A percentile compares a stretch with the other conserved stretches of the same genome.
Evolutionary conservation across 2,888 invertebrate genomes (phyloP).

Genomic region (Ariolimax columbianus): DNA sequence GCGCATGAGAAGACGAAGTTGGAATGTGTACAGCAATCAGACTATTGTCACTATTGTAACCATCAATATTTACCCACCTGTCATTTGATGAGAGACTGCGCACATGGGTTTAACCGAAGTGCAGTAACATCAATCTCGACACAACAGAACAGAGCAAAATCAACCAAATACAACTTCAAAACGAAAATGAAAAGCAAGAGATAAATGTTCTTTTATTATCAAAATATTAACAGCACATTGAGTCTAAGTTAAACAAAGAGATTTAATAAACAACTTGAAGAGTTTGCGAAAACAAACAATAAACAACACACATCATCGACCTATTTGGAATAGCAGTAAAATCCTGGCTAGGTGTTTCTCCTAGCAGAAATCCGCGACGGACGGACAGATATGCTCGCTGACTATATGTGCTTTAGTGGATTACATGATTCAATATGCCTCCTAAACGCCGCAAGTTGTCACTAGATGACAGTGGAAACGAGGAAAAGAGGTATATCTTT

Average conservation of each 20-base stretch:
- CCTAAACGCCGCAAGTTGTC: conserved; percentile 67
- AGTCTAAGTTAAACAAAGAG: background rate
- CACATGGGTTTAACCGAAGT: too few relatives aligned
- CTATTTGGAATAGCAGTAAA: background rate
- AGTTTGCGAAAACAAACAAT: background rate
- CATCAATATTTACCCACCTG: too few relatives aligned
- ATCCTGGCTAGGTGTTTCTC: conserved; percentile 24
- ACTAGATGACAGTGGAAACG: conserved; percentile 64
- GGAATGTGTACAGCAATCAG: too few relatives aligned
- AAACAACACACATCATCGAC: background rate
- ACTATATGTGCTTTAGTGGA: too few relatives aligned
- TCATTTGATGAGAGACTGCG: too few relatives aligned
- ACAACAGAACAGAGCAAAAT: too few relatives aligned
- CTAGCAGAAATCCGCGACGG: conserved; percentile 22
- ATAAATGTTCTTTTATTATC: background rate
- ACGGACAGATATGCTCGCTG: background rate
- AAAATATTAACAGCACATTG: background rate
- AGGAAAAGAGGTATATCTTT: conserved; percentile 58
- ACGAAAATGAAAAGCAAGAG: background rate
- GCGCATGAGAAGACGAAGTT: too few relatives aligned
- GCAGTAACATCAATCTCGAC: too few relatives aligned
- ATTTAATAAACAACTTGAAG: background rate
- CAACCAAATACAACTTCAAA: background rate
- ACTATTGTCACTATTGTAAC: too few relatives aligned
- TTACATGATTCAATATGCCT: conserved; percentile 63